Evolutionary conservation across 2,113 vertebrate genomes (phyloP).

Genomic region (Kobus ellipsiprymnus): DNA sequence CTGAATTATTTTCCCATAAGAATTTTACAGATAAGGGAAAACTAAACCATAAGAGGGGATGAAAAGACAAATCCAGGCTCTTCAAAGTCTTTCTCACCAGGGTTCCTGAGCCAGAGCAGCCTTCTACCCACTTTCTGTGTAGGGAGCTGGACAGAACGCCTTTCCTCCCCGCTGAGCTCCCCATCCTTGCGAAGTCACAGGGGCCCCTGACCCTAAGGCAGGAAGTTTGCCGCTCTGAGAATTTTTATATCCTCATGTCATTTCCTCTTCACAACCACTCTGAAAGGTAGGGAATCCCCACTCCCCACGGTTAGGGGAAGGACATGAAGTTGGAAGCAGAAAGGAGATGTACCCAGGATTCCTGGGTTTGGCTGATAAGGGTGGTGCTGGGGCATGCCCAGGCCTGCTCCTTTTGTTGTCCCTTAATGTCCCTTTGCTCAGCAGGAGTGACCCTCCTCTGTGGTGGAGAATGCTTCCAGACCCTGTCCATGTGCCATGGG

Average conservation of each 20-base stretch:
- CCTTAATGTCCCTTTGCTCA: neutral
- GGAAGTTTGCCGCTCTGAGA: neutral
- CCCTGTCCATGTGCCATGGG: neutral
- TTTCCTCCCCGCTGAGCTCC: neutral
- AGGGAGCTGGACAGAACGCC: neutral
- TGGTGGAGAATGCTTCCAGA: neutral
- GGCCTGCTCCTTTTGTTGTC: neutral
- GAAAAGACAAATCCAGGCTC: neutral
- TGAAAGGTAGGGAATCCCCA: neutral
- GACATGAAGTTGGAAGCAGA: neutral
- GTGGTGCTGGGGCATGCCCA: neutral
- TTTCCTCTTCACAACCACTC: neutral
- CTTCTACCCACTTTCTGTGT: fast-evolving
- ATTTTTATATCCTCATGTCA: fast-evolving
- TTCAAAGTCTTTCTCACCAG: neutral
- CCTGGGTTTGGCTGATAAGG: neutral
- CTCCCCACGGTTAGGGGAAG: neutral
- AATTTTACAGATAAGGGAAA: neutral
- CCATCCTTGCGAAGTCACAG: neutral
- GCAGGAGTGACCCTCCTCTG: neutral
- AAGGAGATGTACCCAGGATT: neutral
- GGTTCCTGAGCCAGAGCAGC: neutral
- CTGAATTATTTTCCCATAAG: neutral
- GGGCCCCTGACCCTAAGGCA: neutral
- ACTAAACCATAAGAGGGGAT: neutral